Evolutionary conservation across 2,113 vertebrate genomes (phyloP), one percentile per base, ranked within the genome.

Genomic region (Phalacrocorax pelagicus): DNA sequence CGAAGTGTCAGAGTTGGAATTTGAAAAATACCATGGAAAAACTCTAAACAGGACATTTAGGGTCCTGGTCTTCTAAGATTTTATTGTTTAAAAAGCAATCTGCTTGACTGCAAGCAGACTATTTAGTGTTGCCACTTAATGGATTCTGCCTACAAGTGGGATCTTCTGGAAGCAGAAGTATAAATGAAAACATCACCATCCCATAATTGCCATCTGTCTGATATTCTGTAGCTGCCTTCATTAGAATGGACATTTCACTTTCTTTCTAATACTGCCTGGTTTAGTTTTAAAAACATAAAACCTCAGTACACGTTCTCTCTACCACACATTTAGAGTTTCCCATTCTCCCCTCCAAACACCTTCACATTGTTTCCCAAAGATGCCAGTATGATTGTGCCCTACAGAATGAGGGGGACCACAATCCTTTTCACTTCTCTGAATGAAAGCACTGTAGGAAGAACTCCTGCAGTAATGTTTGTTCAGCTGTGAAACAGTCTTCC

Each of bases 381-480:
- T 29, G 20, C 14, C 59, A 42, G 16, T 29, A 7, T 18, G 23
- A 63, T 85, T 72, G 49, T 86, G 27, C 46, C 38, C 36, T 58
- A 7, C 44, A 72, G 58, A 93, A 85, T 32, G 17, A 91, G 65
- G 54, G 26, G 32, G 3, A 70, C 46, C 58, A 40, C 1, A 1
- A 21, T 59, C 30, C 44, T 82, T 82, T 65, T 29, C 79, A 49
- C n/a, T 82, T 69, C 70, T 85, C 62, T 47, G 32, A 88, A 77
- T 21, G 65, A 74, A 92, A 86, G 58, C 69, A 44, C 78, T 82
- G 71, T 71, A 77, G 85, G 85, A 86, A 93, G 40, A 86, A 62
- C 71, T 96, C 79, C 79, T 81, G 40, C 34, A 92, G 71, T 49
- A 80, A 79, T 92, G 81, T 97, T 96, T 96, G 55, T 81, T 86